These are phyloP conservation scores for Miniopterus natalensis DNA, from an alignment of 2,113 vertebrate species.

Conservation along the genomic window DNA sequence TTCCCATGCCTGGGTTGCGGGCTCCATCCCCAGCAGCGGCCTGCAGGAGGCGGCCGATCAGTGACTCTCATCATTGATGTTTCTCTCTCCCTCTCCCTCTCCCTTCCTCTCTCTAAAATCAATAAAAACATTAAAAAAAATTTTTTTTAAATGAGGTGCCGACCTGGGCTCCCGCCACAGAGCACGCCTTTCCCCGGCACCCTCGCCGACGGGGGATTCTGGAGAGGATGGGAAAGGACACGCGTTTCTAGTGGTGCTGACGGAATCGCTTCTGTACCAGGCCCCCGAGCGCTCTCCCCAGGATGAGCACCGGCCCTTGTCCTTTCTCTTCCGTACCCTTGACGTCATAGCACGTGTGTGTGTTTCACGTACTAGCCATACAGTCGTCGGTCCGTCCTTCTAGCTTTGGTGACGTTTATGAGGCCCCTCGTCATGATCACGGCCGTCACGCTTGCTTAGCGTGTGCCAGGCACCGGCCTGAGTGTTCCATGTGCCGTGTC, in stretches of 20 bases:
- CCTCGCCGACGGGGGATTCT: background rate
- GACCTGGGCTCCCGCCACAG: background rate
- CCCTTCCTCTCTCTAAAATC: no score
- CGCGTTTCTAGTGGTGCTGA: background rate
- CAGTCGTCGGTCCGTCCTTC: background rate
- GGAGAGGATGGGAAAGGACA: background rate
- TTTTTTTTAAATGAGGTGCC: no score
- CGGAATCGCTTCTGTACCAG: background rate
- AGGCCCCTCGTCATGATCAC: background rate
- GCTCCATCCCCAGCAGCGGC: no score
- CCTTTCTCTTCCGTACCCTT: background rate
- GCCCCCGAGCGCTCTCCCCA: background rate
- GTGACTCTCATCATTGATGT: no score
- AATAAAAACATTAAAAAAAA: no score
- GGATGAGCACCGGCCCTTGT: background rate
- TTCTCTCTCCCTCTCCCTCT: no score
- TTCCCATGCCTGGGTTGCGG: no score
- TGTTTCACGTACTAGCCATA: background rate
- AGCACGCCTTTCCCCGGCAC: background rate
- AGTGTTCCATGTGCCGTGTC: background rate
- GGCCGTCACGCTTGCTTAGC: background rate
- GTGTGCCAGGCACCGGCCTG: background rate
- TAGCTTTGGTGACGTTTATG: background rate
- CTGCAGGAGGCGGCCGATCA: no score
- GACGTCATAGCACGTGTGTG: background rate